Evolutionary conservation across 92 coral and sea anemone species (phyloP).

Genomic region (Scolanthus callimorphus): DNA sequence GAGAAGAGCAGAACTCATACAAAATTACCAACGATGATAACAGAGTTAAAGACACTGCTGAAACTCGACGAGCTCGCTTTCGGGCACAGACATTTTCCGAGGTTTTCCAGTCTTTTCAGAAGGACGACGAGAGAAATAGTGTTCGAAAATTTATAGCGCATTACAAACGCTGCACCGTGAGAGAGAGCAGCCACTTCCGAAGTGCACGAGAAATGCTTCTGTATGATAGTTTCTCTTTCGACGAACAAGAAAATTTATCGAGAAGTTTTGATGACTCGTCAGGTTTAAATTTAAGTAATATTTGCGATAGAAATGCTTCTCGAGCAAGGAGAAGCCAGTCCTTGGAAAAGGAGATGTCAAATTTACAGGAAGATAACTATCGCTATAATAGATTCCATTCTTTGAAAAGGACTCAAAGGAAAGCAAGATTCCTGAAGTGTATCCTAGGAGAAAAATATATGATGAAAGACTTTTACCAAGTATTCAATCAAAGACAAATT

Average conservation of each 20-base stretch:
- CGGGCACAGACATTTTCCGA: slow-evolving; percentile 38
- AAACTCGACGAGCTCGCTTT: slow-evolving; percentile 9
- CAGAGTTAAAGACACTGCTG: not conserved
- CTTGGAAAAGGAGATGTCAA: not conserved
- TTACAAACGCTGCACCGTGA: slow-evolving; percentile 22
- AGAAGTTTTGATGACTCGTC: not conserved
- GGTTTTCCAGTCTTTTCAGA: slow-evolving; percentile 34
- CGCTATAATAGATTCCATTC: too few species aligned
- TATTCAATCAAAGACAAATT: not conserved
- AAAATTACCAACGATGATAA: not conserved
- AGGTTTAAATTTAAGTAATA: not conserved
- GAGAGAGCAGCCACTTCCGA: not conserved
- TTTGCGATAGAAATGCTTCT: not conserved
- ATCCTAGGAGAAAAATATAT: slow-evolving; percentile 43
- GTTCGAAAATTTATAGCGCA: slow-evolving; percentile 36
- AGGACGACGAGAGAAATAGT: slow-evolving; percentile 28
- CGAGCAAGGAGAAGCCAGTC: not conserved
- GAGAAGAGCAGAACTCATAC: not conserved
- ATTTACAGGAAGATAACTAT: not conserved
- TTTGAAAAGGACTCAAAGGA: too few species aligned
- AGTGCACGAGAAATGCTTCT: not conserved
- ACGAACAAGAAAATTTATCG: not conserved
- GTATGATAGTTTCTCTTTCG: not conserved
- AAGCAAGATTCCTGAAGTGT: slow-evolving; percentile 17
- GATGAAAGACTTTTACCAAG: slow-evolving; percentile 68